These are phyloP conservation scores for Elanoides forficatus DNA, from an alignment of 2,113 vertebrate genomes.

Conservation along the genomic window DNA sequence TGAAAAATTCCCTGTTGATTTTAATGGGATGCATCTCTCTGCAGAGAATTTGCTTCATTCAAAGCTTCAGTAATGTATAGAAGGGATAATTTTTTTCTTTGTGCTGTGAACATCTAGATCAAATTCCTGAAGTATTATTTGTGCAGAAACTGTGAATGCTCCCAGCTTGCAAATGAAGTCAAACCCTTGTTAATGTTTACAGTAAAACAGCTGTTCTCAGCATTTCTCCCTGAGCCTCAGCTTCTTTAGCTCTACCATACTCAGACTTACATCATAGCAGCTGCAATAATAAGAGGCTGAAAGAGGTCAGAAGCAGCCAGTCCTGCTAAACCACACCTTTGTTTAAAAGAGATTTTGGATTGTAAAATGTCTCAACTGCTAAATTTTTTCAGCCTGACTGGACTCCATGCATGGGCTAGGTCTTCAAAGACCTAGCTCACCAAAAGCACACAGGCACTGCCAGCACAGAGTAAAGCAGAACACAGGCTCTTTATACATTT, in stretches of 20 bases:
- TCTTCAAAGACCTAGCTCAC: constrained; percentile 43
- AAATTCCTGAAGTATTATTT: constrained; percentile 25
- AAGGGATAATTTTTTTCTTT: not conserved
- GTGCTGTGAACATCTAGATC: constrained; percentile 17
- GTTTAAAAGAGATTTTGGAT: constrained; percentile 46
- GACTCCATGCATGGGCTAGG: constrained; percentile 37
- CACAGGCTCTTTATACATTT: constrained; percentile 70
- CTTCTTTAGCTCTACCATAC: constrained; percentile 13
- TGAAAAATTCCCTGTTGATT: constrained; percentile 37
- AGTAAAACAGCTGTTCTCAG: constrained; percentile 68
- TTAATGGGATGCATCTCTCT: constrained; percentile 11
- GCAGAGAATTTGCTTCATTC: constrained; percentile 9
- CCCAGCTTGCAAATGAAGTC: constrained; percentile 55
- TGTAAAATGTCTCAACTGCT: constrained; percentile 35
- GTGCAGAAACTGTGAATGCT: constrained; percentile 49
- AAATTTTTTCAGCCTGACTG: constrained; percentile 48
- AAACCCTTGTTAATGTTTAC: constrained; percentile 61
- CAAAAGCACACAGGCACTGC: constrained; percentile 42
- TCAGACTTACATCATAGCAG: constrained; percentile 57
- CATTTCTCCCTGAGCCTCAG: constrained; percentile 26
- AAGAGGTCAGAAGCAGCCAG: constrained; percentile 39
- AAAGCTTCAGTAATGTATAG: not conserved
- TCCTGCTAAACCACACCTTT: constrained; percentile 53
- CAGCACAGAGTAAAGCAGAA: constrained; percentile 43
- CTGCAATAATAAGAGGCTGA: constrained; percentile 41